Base-by-base conservation (phyloP, 2,113 vertebrate species). In the Acanthisitta chloris region DNA sequence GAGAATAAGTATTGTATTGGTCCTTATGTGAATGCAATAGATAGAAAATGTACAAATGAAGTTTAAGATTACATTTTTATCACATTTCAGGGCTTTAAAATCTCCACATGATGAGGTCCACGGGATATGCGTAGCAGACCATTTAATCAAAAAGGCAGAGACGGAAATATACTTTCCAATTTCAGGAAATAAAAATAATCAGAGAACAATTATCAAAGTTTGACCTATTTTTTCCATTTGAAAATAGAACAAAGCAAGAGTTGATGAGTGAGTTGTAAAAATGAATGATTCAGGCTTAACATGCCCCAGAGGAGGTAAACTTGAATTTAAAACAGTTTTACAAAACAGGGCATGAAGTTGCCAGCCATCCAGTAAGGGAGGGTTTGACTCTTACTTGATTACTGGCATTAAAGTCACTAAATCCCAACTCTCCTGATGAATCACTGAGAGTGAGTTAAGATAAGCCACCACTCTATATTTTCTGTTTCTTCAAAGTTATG, bases 371-470 rank as follows among this genome's bases (percentile, higher is more conserved):
- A 88, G 51, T 64, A 55, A 89, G 83, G 51, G 52, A 71, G 33
- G 43, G 38, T 91, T 92, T 92, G 86, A 45, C 88, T 96, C 89
- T 90, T 72, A 92, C 45, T 92, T 96, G 94, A 91, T 80, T 90
- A 96, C 78, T 87, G 83, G 73, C 95, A 93, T 69, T 79, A 94
- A 96, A 97, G 95, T 96, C 83, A 95, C 88, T 92, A 94, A 98
- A 93, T 92, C 71, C 42, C 80, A 94, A 36, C 64, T 92, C 91
- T 96, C 86, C 62, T 70, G 66, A 84, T 98, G 97, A 97, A 95
- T 97, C 97, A 97, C 55, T 86, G 34, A 85, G 88, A 95, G 92
- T 93, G 95, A 84, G 74, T 94, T 96, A 95, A 90, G 79, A 95
- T 89, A 93, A 94, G 28, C 86, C 92, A 96, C 49, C 89, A 92